A percentile compares a stretch with the other conserved stretches of the same genome.
Evolutionary conservation across 2,888 invertebrate genomes (phyloP).

Genomic region (Lymantria dispar): DNA sequence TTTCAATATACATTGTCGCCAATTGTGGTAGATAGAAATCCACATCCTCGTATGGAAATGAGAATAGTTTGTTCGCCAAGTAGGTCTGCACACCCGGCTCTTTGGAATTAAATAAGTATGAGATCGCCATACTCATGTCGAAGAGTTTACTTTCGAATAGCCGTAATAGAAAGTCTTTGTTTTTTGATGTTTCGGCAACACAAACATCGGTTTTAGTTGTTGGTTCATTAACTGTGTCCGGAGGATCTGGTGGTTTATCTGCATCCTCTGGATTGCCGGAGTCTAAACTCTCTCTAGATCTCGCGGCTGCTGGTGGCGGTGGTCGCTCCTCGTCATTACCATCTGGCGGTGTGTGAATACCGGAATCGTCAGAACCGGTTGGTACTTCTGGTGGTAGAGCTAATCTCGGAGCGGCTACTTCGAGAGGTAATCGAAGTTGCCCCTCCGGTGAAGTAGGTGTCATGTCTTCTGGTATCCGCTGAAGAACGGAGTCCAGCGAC

Average conservation of each 20-base stretch:
- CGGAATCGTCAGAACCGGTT: conserved; percentile 90
- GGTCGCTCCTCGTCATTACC: conserved; percentile 78
- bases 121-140: conserved; percentile 99
- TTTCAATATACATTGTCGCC: conserved; percentile 99
- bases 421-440: conserved; percentile 63
- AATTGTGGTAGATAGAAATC: conserved; percentile 99
- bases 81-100: conserved; percentile 99
- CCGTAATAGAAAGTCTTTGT: conserved; percentile 89
- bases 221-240: conserved; percentile 54
- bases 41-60: conserved; percentile 94
- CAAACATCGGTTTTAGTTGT: conserved; percentile 56
- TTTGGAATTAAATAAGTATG: conserved; percentile 98
- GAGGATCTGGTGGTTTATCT: conserved; percentile 75
- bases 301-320: conserved; percentile 72
- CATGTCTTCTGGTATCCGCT: conserved; percentile 93
- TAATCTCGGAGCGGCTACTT: conserved; percentile 81
- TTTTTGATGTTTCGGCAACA: conserved; percentile 63
- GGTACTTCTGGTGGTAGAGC: conserved; percentile 74
- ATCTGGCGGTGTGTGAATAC: conserved; percentile 82
- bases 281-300: conserved; percentile 89
- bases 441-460: conserved; percentile 80
- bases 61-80: conserved; percentile 98
- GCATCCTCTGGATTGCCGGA: conserved; percentile 85
- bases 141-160: conserved; percentile 98
- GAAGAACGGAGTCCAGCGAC: conserved; percentile 94